Percentiles rank a stretch among this genome's conserved stretches.
Conservation (phyloP, 1,140 invertebrate genomes). For the Caerostris extrusa region DNA sequence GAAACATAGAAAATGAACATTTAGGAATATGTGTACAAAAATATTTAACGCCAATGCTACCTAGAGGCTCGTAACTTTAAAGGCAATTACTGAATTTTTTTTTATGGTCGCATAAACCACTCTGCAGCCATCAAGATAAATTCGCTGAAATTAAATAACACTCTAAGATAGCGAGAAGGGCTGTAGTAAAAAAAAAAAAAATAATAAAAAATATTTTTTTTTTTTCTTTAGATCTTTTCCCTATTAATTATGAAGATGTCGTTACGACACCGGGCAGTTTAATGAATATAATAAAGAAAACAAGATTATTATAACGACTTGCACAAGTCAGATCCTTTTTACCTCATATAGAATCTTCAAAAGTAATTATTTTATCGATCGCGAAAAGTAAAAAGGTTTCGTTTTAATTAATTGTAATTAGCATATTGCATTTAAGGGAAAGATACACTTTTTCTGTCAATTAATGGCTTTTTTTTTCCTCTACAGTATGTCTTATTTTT, state of each 20-base stretch:
- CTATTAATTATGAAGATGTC: slow-evolving; percentile 64
- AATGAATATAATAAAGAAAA: slow-evolving; percentile 40
- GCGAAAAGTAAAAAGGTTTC: slow-evolving; percentile 43
- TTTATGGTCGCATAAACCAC: neutral
- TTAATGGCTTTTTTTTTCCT: neutral
- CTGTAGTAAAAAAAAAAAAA: neutral
- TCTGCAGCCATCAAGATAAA: neutral
- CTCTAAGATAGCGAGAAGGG: neutral
- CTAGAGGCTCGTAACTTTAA: slow-evolving; percentile 47
- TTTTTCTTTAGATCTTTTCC: slow-evolving; percentile 55
- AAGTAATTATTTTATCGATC: slow-evolving; percentile 67
- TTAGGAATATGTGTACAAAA: slow-evolving; percentile 52
- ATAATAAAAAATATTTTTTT: neutral
- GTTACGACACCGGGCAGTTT: slow-evolving; percentile 20
- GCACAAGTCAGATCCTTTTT: neutral
- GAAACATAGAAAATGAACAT: slow-evolving; percentile 14
- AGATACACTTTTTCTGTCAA: neutral
- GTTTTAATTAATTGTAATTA: slow-evolving; percentile 70
- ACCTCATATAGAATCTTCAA: slow-evolving; percentile 46
- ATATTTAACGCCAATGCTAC: slow-evolving; percentile 46
- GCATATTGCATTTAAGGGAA: slow-evolving; percentile 62
- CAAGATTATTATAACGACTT: slow-evolving; percentile 52
- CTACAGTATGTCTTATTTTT: neutral
- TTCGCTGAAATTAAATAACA: slow-evolving; percentile 70
- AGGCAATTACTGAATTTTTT: slow-evolving; percentile 38